These are phyloP conservation scores for Tenthredo amoena DNA, from an alignment of 2,888 invertebrate species.

Conservation along the genomic window DNA sequence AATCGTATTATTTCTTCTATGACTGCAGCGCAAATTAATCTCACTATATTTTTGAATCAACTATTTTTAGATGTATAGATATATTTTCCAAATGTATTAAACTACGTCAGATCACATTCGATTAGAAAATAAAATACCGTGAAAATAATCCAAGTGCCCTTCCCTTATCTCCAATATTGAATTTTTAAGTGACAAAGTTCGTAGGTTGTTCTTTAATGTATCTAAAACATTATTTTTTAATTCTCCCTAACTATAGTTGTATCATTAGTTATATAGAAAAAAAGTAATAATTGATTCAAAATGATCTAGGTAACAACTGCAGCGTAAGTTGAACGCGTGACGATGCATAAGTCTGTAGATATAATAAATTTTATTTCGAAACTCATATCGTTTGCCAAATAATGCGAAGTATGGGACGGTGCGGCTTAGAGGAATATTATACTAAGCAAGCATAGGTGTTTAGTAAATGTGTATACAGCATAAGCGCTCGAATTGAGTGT, in stretches of 20 bases:
- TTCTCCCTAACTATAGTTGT: not conserved
- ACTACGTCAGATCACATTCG: not conserved
- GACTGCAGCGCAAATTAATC: not conserved
- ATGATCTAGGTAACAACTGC: not conserved
- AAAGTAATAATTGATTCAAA: not conserved
- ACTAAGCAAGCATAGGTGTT: not conserved
- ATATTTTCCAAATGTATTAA: slow-evolving; percentile 24
- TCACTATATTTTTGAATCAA: not conserved
- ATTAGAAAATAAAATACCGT: not conserved
- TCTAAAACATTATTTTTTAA: not conserved
- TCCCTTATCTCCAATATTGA: not conserved
- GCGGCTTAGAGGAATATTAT: not conserved
- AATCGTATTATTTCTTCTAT: not conserved
- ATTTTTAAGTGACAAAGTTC: not conserved
- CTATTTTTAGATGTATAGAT: slow-evolving; percentile 22
- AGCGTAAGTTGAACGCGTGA: not conserved
- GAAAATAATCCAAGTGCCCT: not conserved
- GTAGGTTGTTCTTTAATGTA: not conserved
- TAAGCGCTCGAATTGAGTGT: not conserved
- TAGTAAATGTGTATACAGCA: not conserved
- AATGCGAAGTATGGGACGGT: not conserved
- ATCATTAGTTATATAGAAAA: not conserved
- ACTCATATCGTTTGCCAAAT: not conserved
- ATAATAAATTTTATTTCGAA: not conserved
- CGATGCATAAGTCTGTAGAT: not conserved